Evolutionary conservation across 2,797 vertebrate species (phyloP).

Genomic region (Alfaro cultratus): DNA sequence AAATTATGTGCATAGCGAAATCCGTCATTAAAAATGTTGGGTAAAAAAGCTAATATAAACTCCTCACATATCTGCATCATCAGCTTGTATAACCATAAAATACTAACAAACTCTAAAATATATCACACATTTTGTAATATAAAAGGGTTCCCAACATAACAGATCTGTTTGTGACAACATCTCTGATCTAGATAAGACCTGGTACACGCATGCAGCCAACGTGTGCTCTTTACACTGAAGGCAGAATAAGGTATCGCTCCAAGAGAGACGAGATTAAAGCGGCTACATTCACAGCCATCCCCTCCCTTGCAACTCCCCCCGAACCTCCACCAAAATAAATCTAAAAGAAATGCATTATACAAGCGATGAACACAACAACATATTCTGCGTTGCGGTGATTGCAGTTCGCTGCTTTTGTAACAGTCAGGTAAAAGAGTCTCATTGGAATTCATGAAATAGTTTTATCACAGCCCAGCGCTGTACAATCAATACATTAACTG

Average conservation of each 20-base stretch:
- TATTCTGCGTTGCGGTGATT: slow-evolving; percentile 63
- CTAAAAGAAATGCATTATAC: slow-evolving; percentile 64
- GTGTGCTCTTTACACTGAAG: slow-evolving; percentile 44
- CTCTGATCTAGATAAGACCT: slow-evolving; percentile 39
- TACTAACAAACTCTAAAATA: slow-evolving; percentile 13
- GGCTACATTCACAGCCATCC: slow-evolving; percentile 26
- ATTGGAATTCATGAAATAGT: slow-evolving; percentile 82
- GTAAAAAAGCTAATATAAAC: background rate
- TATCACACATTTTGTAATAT: slow-evolving; percentile 25
- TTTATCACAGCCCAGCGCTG: slow-evolving; percentile 66
- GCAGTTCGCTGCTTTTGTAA: slow-evolving; percentile 62
- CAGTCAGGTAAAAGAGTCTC: slow-evolving; percentile 65
- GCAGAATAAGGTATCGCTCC: slow-evolving; percentile 39
- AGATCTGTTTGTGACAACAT: slow-evolving; percentile 20
- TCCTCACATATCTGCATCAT: background rate
- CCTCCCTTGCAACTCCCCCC: slow-evolving; percentile 3
- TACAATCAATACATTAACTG: slow-evolving; percentile 77
- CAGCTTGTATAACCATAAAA: slow-evolving; percentile 10
- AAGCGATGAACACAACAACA: slow-evolving; percentile 67
- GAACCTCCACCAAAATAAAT: slow-evolving; percentile 37
- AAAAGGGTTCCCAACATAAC: slow-evolving; percentile 9
- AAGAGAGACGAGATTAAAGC: slow-evolving; percentile 67
- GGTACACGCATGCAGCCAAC: slow-evolving; percentile 17
- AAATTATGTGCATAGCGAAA: background rate
- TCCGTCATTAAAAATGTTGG: background rate